Percentiles rank a stretch among this genome's conserved stretches.
Conservation (phyloP, 2,888 invertebrate genomes). For the Tuta absoluta region DNA sequence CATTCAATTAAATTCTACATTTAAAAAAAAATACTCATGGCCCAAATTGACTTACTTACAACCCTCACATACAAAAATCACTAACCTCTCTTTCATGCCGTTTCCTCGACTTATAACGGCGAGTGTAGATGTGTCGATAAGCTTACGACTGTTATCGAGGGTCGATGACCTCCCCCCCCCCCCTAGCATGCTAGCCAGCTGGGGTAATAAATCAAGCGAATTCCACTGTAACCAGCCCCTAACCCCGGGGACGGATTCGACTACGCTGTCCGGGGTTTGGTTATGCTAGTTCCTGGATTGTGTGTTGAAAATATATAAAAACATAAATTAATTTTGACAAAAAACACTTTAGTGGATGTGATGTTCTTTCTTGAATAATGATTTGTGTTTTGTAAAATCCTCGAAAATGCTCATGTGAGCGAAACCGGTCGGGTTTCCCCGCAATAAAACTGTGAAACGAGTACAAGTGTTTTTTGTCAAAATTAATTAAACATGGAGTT, state of each 20-base stretch:
- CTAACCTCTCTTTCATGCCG: background rate
- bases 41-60: background rate
- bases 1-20: too few relatives aligned
- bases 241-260: background rate
- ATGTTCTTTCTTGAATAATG: too few relatives aligned
- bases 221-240: constrained; percentile 20
- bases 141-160: constrained; percentile 12
- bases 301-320: background rate
- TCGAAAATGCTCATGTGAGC: too few relatives aligned
- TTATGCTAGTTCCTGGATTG: background rate
- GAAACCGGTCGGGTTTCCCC: too few relatives aligned
- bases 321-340: too few relatives aligned
- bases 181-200: constrained; percentile 1
- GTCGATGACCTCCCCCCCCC: constrained; percentile 5
- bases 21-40: too few relatives aligned
- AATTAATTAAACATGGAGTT: too few relatives aligned
- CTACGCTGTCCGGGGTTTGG: background rate
- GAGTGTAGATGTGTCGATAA: constrained; percentile 12
- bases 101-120: constrained; percentile 14
- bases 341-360: too few relatives aligned
- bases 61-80: background rate
- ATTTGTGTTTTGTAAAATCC: too few relatives aligned
- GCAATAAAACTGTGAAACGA: too few relatives aligned
- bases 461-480: too few relatives aligned
- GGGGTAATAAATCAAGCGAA: constrained; percentile 22